A percentile compares a stretch with the other conserved stretches of the same genome.
phyloP scores from a whole-genome alignment of 2,888 invertebrate genomes.

The Lordiphosa andalusiaca region DNA sequence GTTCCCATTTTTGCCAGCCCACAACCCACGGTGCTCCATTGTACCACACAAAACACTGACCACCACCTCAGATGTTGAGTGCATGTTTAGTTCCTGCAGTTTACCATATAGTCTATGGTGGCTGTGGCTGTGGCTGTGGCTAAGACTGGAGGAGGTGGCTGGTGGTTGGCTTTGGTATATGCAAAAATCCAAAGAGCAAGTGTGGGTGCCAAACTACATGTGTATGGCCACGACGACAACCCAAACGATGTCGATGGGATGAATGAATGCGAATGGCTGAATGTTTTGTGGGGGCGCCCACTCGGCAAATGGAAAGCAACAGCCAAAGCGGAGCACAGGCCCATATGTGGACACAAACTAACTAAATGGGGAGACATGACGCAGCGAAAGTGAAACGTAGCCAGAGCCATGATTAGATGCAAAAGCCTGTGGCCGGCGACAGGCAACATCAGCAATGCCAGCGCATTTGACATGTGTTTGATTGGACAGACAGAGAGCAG shows the following conservation, averaged over 20 bases:
- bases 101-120: constrained; percentile 3
- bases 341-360: constrained; percentile 55
- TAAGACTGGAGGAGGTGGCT: neutral
- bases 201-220: constrained; percentile 69
- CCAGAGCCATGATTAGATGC: constrained; percentile 57
- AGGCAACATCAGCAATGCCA: constrained; percentile 57
- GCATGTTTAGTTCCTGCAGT: constrained; percentile 4
- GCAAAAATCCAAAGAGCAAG: constrained; percentile 36
- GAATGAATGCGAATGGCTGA: constrained; percentile 37
- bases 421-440: constrained; percentile 50
- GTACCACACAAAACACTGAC: constrained; percentile 9
- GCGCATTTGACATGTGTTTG: constrained; percentile 64
- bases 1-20: constrained; percentile 12
- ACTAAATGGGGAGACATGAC: constrained; percentile 58
- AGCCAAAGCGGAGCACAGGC: constrained; percentile 14
- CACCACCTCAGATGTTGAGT: constrained; percentile 19
- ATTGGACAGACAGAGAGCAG: constrained; percentile 47
- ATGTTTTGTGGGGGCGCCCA: constrained; percentile 46
- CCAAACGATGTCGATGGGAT: constrained; percentile 44
- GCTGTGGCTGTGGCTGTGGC: constrained; percentile 4
- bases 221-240: constrained; percentile 63
- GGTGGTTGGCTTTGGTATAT: constrained; percentile 12
- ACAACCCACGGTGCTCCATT: constrained; percentile 25
- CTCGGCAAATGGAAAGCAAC: constrained; percentile 30
- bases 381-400: constrained; percentile 64